Evolutionary conservation across 2,113 vertebrate species (phyloP).

Genomic region (Ptyas mucosa): DNA sequence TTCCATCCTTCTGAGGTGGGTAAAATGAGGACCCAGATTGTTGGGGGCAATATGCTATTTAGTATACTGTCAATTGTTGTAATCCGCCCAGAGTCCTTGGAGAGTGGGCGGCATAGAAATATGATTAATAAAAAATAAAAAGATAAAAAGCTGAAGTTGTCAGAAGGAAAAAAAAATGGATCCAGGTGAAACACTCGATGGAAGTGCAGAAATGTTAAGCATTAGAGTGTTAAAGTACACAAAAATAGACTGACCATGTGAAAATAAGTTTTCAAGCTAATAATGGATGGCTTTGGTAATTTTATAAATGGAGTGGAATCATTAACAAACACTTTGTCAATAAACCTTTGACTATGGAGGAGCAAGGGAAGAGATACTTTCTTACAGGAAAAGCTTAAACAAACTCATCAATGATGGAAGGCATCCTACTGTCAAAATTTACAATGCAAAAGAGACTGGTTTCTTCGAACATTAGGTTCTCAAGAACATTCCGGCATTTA

Average conservation of each 20-base stretch:
- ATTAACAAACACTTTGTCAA: not conserved
- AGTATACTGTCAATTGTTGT: no score
- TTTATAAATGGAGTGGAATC: not conserved
- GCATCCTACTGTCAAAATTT: not conserved
- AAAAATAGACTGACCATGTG: not conserved
- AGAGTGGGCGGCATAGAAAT: no score
- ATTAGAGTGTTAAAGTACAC: not conserved
- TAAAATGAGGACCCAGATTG: no score
- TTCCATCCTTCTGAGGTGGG: no score
- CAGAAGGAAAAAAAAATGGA: not conserved
- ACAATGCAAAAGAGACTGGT: not conserved
- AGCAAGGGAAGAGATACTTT: not conserved
- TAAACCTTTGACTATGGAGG: not conserved
- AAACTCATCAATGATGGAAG: not conserved
- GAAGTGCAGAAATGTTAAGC: not conserved
- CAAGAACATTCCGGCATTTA: not conserved
- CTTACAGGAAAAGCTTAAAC: not conserved
- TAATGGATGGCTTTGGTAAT: not conserved
- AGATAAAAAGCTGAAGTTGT: not conserved
- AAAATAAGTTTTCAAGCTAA: not conserved
- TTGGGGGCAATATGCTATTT: no score
- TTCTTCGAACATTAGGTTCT: not conserved
- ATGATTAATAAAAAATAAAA: no score
- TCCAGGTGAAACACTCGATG: not conserved
- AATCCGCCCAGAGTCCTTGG: no score